phyloP scores from a whole-genome alignment of 2,113 vertebrate species.

The Toxotes chatareus region DNA sequence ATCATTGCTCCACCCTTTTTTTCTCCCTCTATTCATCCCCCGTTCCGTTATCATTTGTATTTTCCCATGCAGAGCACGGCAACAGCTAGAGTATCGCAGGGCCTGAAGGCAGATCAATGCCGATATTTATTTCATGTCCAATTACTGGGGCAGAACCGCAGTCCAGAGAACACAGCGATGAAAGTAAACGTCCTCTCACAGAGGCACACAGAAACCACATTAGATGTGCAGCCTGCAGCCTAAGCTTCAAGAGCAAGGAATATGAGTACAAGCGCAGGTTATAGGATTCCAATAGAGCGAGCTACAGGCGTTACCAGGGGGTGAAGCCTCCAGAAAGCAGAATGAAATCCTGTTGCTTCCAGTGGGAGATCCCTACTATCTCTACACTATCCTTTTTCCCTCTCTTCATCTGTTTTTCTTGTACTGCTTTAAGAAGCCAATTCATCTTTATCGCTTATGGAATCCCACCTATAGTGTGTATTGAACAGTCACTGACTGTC shows the following conservation, averaged over 20 bases:
- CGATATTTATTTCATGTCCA: constrained; percentile 76
- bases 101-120: constrained; percentile 64
- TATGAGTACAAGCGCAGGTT: constrained; percentile 59
- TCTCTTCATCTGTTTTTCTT: constrained; percentile 19
- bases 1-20: neutral
- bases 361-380: constrained; percentile 25
- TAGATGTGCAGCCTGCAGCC: constrained; percentile 49
- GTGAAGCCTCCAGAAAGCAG: constrained; percentile 53
- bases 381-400: constrained; percentile 6
- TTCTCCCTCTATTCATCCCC: constrained; percentile 1
- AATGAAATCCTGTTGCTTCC: constrained; percentile 52
- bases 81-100: constrained; percentile 6
- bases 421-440: constrained; percentile 5
- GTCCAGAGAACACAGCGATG: constrained; percentile 30
- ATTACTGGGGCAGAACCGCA: constrained; percentile 50
- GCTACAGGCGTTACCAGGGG: constrained; percentile 65
- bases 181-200: constrained; percentile 52
- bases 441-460: neutral
- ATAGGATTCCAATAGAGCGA: constrained; percentile 55
- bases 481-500: neutral
- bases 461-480: neutral
- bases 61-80: constrained; percentile 44
- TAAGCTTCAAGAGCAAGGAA: constrained; percentile 46
- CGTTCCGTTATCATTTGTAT: constrained; percentile 20
- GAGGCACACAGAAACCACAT: constrained; percentile 36